These are phyloP conservation scores for Omphaloscelis lunosa DNA, from an alignment of 2,888 invertebrate genomes.

Conservation along the genomic window DNA sequence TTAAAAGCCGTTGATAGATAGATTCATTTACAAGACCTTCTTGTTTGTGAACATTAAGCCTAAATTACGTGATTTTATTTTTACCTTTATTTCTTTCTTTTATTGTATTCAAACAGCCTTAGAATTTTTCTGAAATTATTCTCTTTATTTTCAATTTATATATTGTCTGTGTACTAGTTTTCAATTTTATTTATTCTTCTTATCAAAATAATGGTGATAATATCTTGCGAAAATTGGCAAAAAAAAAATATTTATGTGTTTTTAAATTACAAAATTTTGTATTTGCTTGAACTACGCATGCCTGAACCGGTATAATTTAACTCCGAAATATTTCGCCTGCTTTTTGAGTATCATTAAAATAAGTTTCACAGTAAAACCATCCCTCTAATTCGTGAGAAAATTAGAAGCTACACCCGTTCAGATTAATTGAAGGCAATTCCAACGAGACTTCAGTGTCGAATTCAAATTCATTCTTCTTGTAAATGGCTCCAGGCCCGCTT, in stretches of 20 bases:
- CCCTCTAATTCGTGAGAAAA: constrained; percentile 53
- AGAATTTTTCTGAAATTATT: background rate
- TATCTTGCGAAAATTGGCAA: too few species aligned
- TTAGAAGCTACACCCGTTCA: constrained; percentile 56
- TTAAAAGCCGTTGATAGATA: constrained; percentile 50
- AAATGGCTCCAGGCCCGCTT: constrained; percentile 64
- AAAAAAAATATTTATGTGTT: too few species aligned
- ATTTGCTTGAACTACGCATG: too few species aligned
- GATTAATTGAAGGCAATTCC: constrained; percentile 69
- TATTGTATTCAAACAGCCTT: background rate
- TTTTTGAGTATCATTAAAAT: constrained; percentile 33
- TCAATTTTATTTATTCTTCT: background rate
- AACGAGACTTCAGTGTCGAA: constrained; percentile 65
- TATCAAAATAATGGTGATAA: too few species aligned
- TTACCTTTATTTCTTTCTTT: background rate
- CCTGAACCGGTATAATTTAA: too few species aligned
- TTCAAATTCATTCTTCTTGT: constrained; percentile 69
- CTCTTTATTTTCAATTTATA: too few species aligned
- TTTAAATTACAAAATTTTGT: too few species aligned
- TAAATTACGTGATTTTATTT: constrained; percentile 39
- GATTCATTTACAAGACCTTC: constrained; percentile 34
- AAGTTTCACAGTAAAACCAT: constrained; percentile 37
- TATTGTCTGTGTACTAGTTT: constrained; percentile 6
- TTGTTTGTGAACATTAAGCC: constrained; percentile 43
- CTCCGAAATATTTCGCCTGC: background rate